Evolutionary conservation across 2,888 invertebrate genomes (phyloP), one percentile per base, ranked within the genome.

Genomic region (Gerris lacustris): DNA sequence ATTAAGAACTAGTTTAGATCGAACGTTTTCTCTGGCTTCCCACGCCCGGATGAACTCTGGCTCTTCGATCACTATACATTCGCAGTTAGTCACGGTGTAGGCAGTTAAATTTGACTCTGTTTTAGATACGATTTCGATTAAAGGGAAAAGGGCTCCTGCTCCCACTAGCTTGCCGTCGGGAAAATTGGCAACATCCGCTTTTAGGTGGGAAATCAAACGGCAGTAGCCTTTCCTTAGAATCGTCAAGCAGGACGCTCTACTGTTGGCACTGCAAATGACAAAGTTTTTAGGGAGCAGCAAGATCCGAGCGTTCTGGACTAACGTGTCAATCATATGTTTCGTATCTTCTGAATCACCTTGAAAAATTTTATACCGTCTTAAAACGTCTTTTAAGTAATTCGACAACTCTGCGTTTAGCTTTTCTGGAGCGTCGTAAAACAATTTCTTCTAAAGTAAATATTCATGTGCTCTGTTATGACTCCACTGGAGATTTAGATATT

Each of bases 211-310:
- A 11, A 43, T 44, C 7, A 67, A 9, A 15, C 67, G 67, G 17
- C 67, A 67, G 43, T 67, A 67, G 17, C 67, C 67, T 45, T 67
- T 67, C 11, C 67, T 31, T 2, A 67, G 31, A 44, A 67, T 67
- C 7, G 44, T 67, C 9, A 67, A 17, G 31, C 44, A 67, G 15
- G 67, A 31, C 7, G 67, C 11, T 17, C n/a, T 44, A 9, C 15
- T 11, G 9, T 17, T 44, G 9, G 11, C 44, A 1, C 6, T 43
- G 11, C 15, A 15, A 9, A 67, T 67, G 2, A 31, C 7, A 11
- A 67, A 44, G 17, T 67, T 67, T 9, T 9, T 43, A 9, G 67
- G 67, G 9, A 67, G 43, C 15, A 67, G 6, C 2, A 15, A 67
- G 9, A 67, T 15, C 31, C 31, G n/a, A 15, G 67, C 67, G 1